Percentiles rank a stretch among this genome's conserved stretches.
These are phyloP conservation scores for Mus spicilegus DNA, from an alignment of 2,113 vertebrate species.

Conservation along the genomic window DNA sequence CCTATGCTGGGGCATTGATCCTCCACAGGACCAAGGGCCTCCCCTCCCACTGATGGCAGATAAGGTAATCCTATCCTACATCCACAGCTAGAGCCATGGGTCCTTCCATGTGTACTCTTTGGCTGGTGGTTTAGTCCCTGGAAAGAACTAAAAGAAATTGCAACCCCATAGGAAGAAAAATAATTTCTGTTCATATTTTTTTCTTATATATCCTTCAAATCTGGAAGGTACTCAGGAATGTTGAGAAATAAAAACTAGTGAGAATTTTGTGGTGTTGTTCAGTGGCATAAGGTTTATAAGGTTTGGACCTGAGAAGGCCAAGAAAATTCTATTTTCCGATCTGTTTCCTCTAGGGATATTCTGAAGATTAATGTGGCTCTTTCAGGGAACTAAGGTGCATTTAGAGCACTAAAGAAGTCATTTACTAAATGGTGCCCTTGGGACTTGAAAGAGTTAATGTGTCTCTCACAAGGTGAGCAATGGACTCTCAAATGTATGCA, in stretches of 20 bases:
- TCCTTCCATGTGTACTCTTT: too few species aligned
- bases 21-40: too few species aligned
- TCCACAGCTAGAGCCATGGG: too few species aligned
- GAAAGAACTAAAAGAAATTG: too few species aligned
- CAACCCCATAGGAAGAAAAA: not conserved
- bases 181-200: not conserved
- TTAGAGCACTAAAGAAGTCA: constrained; percentile 77
- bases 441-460: constrained; percentile 77
- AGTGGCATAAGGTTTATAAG: constrained; percentile 46
- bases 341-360: constrained; percentile 19
- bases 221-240: not conserved
- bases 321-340: constrained; percentile 71
- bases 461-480: constrained; percentile 69
- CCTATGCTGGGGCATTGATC: too few species aligned
- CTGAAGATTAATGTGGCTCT: constrained; percentile 79
- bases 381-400: constrained; percentile 70
- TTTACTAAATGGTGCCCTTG: constrained; percentile 73
- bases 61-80: too few species aligned
- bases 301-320: constrained; percentile 24
- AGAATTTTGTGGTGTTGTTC: not conserved
- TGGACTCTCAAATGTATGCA: constrained; percentile 64
- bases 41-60: too few species aligned
- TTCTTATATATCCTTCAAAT: not conserved
- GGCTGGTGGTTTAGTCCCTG: too few species aligned
- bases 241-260: not conserved